Evolutionary conservation across 1,140 invertebrate genomes (phyloP).

Genomic region (Tetranychus cinnabarinus): DNA sequence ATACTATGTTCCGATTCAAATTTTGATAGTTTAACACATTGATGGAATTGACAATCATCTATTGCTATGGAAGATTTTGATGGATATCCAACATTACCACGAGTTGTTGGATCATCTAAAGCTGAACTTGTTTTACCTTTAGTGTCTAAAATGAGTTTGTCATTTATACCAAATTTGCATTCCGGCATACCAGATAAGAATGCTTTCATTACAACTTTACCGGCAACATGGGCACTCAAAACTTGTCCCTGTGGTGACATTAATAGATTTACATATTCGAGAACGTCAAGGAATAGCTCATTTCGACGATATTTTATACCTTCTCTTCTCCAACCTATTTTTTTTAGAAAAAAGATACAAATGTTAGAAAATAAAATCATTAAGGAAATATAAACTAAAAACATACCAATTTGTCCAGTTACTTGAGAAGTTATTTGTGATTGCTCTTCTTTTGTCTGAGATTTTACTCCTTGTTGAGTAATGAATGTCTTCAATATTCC

Average conservation of each 20-base stretch:
- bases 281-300: slow-evolving; percentile 93
- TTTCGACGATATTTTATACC: slow-evolving; percentile 98
- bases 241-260: slow-evolving; percentile 99
- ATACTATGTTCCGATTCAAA: slow-evolving; percentile 99
- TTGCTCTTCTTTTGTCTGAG: slow-evolving; percentile 95
- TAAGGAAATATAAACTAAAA: neutral
- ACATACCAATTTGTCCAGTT: slow-evolving; percentile 10
- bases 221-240: slow-evolving; percentile 92
- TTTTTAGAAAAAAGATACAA: no score
- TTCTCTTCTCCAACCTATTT: slow-evolving; percentile 97
- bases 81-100: slow-evolving; percentile 16
- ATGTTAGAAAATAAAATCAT: no score
- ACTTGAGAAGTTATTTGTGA: slow-evolving; percentile 94
- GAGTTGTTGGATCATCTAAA: slow-evolving; percentile 47
- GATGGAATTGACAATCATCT: slow-evolving; percentile 99
- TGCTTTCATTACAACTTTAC: slow-evolving; percentile 98
- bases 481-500: slow-evolving; percentile 98
- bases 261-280: slow-evolving; percentile 94
- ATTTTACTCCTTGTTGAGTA: slow-evolving; percentile 96
- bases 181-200: slow-evolving; percentile 99
- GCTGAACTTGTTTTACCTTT: slow-evolving; percentile 44
- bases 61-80: slow-evolving; percentile 86
- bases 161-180: slow-evolving; percentile 99
- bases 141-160: slow-evolving; percentile 96
- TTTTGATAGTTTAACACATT: slow-evolving; percentile 88